Evolutionary conservation across 2,797 vertebrate genomes (phyloP).

Genomic region (Eulemur rubriventer): DNA sequence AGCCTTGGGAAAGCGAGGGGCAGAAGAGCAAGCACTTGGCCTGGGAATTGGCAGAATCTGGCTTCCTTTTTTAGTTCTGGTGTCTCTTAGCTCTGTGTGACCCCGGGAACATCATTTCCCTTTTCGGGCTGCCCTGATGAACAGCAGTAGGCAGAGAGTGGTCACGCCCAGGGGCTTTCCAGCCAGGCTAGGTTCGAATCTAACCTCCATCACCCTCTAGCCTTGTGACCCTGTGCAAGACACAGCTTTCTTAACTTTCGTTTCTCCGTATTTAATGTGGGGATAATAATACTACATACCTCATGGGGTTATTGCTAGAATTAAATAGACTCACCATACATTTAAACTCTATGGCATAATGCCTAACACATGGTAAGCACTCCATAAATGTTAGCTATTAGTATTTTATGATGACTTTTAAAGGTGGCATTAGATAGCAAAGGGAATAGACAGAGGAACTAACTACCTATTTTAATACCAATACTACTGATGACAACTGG

Average conservation of each 20-base stretch:
- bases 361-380: not conserved
- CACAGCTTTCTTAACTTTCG: not conserved
- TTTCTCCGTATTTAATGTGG: not conserved
- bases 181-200: not conserved
- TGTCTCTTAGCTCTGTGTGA: not conserved
- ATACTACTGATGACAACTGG: not conserved
- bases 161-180: no score
- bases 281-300: not conserved
- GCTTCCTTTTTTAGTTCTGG: not conserved
- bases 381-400: conserved; percentile 9
- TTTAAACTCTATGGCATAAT: not conserved
- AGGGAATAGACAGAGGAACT: not conserved
- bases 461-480: conserved; percentile 16
- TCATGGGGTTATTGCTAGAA: not conserved
- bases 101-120: not conserved
- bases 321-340: not conserved
- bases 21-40: not conserved
- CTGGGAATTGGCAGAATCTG: not conserved
- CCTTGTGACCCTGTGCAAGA: not conserved
- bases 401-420: conserved; percentile 48
- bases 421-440: not conserved
- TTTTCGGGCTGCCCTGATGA: not conserved
- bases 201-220: not conserved
- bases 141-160: not conserved
- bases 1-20: not conserved